Base-by-base conservation (phyloP, 1,140 invertebrate species). In the Drosophila carrolli region DNA sequence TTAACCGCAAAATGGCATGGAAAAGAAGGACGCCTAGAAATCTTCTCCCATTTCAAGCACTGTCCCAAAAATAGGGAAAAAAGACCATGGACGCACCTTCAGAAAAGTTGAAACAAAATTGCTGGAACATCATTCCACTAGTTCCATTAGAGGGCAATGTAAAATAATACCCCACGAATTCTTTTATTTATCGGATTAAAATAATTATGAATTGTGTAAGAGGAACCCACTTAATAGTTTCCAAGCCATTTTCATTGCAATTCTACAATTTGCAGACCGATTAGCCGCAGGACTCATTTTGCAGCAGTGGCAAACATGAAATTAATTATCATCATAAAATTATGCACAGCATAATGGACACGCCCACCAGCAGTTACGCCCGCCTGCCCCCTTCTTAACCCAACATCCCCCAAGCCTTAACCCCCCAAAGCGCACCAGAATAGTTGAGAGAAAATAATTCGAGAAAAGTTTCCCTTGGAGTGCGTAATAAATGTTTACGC, bases 251-350 rank as follows among this genome's bases (percentile, higher is more conserved):
- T 75, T 48, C 32, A 46, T 60, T 23, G 65, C 65, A 9, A 54
- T 23, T 40, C 37, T 40, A 50, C 10, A 50, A 62, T 38, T 59
- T 50, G 54, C 53, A 11, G 29, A 16, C 37, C 47, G 48, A 41
- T 54, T 68, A 59, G 71, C 54, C 47, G 46, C 66, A 71, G 66
- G 41, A 73, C 40, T 71, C 47, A 44, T 66, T 62, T 35, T 44
- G 60, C 60, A 35, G 47, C 41, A 38, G 44, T 57, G 56, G 53
- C 68, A 53, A 68, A 65, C 73, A 78, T 75, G 60, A 79, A 83
- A 83, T 83, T 83, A 83, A 83, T 83, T 83, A 83, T 79, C 75
- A 83, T 75, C 71, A 83, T 83, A 78, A 83, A 83, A 83, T 83
- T 83, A 82, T 83, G 80, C 75, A 79, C 48, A 75, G 68, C 66